Evolutionary conservation across 2,797 vertebrate species (phyloP).

Genomic region (Sebastes steindachneri): DNA sequence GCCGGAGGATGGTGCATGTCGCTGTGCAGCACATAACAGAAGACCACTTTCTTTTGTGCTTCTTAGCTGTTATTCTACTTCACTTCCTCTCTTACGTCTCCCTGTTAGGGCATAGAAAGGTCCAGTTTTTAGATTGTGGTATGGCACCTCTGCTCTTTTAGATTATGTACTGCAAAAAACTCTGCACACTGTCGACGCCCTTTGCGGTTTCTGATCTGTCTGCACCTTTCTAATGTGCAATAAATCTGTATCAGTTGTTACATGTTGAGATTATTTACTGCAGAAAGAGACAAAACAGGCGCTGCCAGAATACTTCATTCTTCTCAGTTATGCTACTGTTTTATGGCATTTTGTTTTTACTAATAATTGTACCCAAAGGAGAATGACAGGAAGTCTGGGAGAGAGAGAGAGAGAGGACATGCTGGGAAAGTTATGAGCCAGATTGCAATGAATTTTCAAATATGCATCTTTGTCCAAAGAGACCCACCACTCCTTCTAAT

Average conservation of each 20-base stretch:
- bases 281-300: background rate
- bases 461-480: conserved; percentile 36
- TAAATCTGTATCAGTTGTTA: background rate
- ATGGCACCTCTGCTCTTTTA: background rate
- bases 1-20: background rate
- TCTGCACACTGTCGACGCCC: background rate
- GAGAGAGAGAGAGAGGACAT: conserved; percentile 10
- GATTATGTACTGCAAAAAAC: background rate
- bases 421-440: conserved; percentile 34
- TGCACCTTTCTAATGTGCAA: background rate
- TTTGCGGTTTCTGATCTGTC: background rate
- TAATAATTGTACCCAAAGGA: conserved; percentile 19
- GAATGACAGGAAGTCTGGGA: conserved; percentile 30
- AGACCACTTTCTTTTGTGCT: background rate
- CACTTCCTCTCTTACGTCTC: background rate
- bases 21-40: background rate
- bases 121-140: background rate
- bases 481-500: conserved; percentile 20
- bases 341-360: conserved; percentile 25
- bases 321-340: background rate
- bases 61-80: background rate
- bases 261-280: background rate
- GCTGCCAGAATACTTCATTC: background rate
- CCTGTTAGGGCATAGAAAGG: background rate
- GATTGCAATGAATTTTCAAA: conserved; percentile 39